phyloP scores from a whole-genome alignment of 2,797 vertebrate genomes.

The Dryobates pubescens region DNA sequence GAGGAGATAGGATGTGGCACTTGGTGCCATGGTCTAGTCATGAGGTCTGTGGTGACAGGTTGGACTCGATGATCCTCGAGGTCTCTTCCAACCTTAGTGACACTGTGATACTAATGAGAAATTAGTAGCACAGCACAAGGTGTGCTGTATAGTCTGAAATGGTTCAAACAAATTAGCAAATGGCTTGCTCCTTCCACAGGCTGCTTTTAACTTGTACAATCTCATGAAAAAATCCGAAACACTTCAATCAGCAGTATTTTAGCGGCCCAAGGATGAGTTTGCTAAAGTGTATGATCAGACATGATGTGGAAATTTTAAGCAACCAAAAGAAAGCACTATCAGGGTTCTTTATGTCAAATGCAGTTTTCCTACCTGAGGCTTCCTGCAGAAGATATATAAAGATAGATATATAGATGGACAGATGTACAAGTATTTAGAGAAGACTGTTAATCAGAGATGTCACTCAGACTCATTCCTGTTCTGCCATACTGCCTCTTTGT shows the following conservation, averaged over 20 bases:
- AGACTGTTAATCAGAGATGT: neutral
- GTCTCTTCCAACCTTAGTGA: too few relatives aligned
- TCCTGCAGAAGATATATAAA: neutral
- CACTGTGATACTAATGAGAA: accelerated
- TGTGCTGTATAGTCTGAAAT: neutral
- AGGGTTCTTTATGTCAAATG: neutral
- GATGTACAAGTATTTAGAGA: neutral
- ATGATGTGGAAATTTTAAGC: neutral
- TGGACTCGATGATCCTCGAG: too few relatives aligned
- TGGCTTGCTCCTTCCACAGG: neutral
- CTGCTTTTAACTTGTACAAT: neutral
- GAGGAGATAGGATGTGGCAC: too few relatives aligned
- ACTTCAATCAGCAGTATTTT: neutral
- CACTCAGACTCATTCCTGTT: neutral
- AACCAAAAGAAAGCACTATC: neutral
- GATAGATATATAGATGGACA: neutral
- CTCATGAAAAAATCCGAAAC: neutral
- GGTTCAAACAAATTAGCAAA: neutral
- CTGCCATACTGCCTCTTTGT: neutral
- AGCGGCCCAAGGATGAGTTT: neutral
- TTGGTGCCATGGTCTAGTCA: too few relatives aligned
- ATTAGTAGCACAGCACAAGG: neutral
- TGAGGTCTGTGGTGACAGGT: too few relatives aligned
- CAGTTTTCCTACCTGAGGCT: neutral
- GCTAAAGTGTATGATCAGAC: neutral